These are phyloP conservation scores for Luscinia luscinia DNA, from an alignment of 2,797 vertebrate species.

Conservation along the genomic window DNA sequence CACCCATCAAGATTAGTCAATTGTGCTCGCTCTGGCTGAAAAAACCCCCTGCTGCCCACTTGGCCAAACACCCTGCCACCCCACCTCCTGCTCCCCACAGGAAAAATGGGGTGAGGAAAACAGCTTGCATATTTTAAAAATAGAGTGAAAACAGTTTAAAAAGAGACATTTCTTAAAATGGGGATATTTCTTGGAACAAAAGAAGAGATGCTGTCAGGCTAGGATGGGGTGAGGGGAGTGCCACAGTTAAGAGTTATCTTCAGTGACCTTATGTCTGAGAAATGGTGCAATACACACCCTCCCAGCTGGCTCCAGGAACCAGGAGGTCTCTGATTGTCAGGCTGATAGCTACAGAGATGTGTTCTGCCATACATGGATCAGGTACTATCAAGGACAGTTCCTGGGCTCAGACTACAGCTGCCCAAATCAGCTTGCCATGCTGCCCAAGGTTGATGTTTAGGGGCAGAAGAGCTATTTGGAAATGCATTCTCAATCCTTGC, in stretches of 20 bases:
- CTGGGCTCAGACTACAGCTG: background rate
- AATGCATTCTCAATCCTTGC: background rate
- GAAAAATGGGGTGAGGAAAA: background rate
- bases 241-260: background rate
- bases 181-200: background rate
- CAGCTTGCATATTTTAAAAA: background rate
- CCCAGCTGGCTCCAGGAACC: background rate
- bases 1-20: background rate
- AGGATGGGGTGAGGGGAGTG: fast-evolving
- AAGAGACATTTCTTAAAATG: background rate
- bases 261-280: fast-evolving
- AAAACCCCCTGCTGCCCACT: fast-evolving
- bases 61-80: background rate
- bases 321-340: background rate
- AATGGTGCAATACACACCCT: background rate
- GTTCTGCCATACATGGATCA: too few relatives aligned
- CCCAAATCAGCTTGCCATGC: fast-evolving
- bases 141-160: background rate
- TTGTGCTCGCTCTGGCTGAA: fast-evolving
- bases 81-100: background rate
- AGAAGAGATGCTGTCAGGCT: background rate
- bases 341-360: too few relatives aligned
- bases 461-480: background rate
- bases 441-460: background rate
- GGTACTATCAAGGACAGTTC: fast-evolving